These are phyloP conservation scores for Chrysotoxum bicinctum DNA, from an alignment of 2,888 invertebrate genomes.

Conservation along the genomic window DNA sequence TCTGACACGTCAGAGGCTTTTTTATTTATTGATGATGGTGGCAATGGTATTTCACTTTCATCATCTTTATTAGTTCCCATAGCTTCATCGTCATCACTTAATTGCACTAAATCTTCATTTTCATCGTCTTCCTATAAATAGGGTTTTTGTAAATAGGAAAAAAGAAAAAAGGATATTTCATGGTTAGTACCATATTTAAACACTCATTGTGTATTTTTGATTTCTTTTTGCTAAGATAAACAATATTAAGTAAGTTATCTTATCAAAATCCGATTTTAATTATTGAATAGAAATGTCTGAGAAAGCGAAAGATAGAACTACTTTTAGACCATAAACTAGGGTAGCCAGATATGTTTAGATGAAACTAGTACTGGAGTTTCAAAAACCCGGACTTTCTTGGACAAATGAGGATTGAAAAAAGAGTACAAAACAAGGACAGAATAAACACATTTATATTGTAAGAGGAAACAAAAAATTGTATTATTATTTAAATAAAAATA, in stretches of 20 bases:
- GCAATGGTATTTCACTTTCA: constrained; percentile 78
- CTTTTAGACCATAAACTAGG: too few relatives aligned
- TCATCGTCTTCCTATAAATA: constrained; percentile 82
- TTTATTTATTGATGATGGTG: constrained; percentile 75
- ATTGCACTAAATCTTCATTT: constrained; percentile 82
- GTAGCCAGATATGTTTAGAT: background rate
- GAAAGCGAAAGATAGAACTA: background rate
- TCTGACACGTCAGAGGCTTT: background rate
- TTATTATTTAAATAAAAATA: too few relatives aligned
- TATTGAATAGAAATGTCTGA: background rate
- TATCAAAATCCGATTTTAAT: background rate
- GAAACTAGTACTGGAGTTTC: too few relatives aligned
- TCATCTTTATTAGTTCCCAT: constrained; percentile 39
- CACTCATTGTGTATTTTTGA: constrained; percentile 47
- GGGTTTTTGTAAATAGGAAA: constrained; percentile 82
- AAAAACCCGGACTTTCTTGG: too few relatives aligned
- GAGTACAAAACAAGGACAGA: too few relatives aligned
- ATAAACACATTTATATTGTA: too few relatives aligned
- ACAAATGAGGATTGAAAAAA: too few relatives aligned
- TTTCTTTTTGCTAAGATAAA: constrained; percentile 58
- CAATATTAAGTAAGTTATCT: constrained; percentile 52
- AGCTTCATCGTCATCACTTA: constrained; percentile 79
- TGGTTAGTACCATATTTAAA: constrained; percentile 81
- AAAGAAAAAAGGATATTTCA: constrained; percentile 82
- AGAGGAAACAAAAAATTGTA: too few relatives aligned